phyloP scores from a whole-genome alignment of 2,888 invertebrate species.

The Linnaemya tessellans region DNA sequence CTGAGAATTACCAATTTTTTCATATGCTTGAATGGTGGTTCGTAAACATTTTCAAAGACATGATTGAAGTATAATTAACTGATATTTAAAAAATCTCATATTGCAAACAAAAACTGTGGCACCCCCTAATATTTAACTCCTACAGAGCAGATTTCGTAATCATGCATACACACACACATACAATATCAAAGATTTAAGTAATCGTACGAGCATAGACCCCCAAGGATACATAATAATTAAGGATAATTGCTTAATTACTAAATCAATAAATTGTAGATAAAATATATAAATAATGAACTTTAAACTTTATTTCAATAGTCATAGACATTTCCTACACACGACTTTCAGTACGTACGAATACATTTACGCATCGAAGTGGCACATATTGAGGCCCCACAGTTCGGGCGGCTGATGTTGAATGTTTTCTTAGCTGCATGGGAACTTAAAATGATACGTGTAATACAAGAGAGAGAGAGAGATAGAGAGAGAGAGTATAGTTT shows the following conservation, averaged over 20 bases:
- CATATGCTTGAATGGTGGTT: too few species aligned
- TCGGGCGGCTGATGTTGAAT: background rate
- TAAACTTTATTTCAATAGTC: conserved; percentile 48
- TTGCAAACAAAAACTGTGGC: background rate
- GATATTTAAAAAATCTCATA: too few species aligned
- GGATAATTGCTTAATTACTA: conserved; percentile 75
- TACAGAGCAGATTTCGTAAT: conserved; percentile 17
- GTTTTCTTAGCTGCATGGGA: too few species aligned
- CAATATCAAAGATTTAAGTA: conserved; percentile 30
- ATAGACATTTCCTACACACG: conserved; percentile 9
- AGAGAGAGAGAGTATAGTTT: too few species aligned
- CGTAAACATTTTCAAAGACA: too few species aligned
- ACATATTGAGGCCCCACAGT: background rate
- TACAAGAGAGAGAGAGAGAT: too few species aligned
- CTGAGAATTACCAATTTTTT: too few species aligned
- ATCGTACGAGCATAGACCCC: conserved; percentile 38
- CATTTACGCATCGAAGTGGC: background rate
- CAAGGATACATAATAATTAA: conserved; percentile 75
- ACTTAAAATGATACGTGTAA: too few species aligned
- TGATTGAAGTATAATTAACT: background rate
- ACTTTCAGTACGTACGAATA: background rate
- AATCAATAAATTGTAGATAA: conserved; percentile 74
- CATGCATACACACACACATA: background rate
- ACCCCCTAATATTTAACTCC: conserved; percentile 7
- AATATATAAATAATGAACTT: conserved; percentile 68